Conservation (phyloP, 2,797 vertebrate species). For the Urocyon cinereoargenteus region DNA sequence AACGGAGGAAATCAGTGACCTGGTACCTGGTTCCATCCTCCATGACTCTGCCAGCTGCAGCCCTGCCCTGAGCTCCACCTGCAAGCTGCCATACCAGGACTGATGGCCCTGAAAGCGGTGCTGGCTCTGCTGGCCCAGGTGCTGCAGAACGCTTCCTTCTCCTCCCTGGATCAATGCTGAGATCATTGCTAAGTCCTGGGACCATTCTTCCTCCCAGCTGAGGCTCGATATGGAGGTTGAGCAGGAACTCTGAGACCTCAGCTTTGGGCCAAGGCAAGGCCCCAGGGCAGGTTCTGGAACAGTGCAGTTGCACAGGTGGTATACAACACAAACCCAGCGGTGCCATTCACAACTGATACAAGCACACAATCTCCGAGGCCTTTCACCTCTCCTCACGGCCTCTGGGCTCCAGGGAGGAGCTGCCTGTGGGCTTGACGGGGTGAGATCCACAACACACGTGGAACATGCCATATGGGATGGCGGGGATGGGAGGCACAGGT, state of each 20-base stretch:
- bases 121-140: neutral
- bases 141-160: neutral
- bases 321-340: neutral
- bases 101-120: no score
- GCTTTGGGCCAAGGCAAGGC: neutral
- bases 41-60: neutral
- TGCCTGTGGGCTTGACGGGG: neutral
- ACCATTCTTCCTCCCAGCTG: neutral
- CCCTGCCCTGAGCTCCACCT: neutral
- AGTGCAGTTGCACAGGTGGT: neutral
- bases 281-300: neutral
- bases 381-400: neutral
- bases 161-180: neutral
- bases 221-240: neutral
- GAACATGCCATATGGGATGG: fast-evolving
- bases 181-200: neutral
- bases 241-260: neutral
- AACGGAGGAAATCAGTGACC: neutral
- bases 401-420: neutral
- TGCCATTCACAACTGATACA: neutral
- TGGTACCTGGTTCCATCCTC: fast-evolving
- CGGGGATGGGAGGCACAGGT: fast-evolving
- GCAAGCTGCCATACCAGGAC: no score
- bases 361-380: neutral
- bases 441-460: fast-evolving